Evolutionary conservation across 2,797 vertebrate genomes (phyloP).

Genomic region (Chiropotes sagulatus): DNA sequence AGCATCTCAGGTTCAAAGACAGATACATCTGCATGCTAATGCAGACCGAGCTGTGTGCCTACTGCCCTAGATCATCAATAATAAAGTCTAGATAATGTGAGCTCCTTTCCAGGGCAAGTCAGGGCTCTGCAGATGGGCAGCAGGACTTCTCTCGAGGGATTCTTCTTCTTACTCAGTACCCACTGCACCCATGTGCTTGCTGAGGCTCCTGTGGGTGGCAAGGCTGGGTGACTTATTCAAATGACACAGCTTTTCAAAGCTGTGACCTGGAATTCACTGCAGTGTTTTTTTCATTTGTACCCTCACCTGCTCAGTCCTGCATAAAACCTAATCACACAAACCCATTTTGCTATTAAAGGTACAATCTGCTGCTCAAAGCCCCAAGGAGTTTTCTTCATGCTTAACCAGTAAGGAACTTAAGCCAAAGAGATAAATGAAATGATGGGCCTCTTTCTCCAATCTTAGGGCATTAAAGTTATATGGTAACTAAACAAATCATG

Average conservation of each 20-base stretch:
- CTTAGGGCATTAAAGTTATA: background rate
- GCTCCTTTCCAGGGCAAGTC: background rate
- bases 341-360: background rate
- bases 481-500: background rate
- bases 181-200: background rate
- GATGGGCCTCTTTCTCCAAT: background rate
- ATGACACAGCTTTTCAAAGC: background rate
- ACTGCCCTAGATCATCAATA: accelerated
- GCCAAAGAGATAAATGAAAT: background rate
- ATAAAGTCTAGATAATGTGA: background rate
- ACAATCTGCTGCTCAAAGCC: background rate
- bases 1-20: background rate
- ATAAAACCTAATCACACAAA: background rate
- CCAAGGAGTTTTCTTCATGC: background rate
- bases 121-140: background rate
- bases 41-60: background rate
- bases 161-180: background rate
- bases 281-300: background rate
- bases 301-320: background rate
- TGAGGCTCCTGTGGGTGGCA: background rate
- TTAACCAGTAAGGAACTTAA: background rate
- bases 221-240: background rate
- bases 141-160: background rate
- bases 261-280: background rate
- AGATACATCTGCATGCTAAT: accelerated